phyloP scores from a whole-genome alignment of 2,888 invertebrate genomes.

The Blastobasis adustella region DNA sequence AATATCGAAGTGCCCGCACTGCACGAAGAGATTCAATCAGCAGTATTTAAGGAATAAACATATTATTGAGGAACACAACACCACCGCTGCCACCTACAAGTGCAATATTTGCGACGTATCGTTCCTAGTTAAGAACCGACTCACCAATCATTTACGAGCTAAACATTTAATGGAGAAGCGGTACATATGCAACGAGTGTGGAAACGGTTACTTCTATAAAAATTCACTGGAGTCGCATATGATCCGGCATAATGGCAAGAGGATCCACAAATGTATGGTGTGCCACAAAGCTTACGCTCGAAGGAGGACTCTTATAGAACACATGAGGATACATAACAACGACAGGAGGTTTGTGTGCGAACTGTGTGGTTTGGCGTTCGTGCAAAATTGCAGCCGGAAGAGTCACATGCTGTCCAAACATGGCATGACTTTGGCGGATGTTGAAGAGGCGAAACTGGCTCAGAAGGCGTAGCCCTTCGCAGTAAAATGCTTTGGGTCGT shows the following conservation, averaged over 20 bases:
- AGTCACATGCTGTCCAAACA: slow-evolving; percentile 20
- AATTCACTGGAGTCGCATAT: slow-evolving; percentile 34
- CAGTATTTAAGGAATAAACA: slow-evolving; percentile 15
- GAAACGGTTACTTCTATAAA: slow-evolving; percentile 39
- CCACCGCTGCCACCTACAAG: not conserved
- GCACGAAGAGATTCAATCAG: slow-evolving; percentile 14
- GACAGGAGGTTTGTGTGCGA: slow-evolving; percentile 21
- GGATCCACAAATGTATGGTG: slow-evolving; percentile 39
- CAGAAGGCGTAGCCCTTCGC: too few relatives aligned
- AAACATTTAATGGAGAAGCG: slow-evolving; percentile 38
- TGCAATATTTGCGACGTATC: not conserved
- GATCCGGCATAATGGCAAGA: slow-evolving; percentile 38
- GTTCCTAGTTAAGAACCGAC: not conserved
- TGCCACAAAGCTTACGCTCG: slow-evolving; percentile 41
- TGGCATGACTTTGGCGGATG: not conserved
- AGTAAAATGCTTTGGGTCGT: too few relatives aligned
- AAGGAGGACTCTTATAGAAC: slow-evolving; percentile 32
- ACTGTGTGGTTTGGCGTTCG: slow-evolving; percentile 16
- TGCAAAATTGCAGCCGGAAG: slow-evolving; percentile 21
- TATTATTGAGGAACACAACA: slow-evolving; percentile 12
- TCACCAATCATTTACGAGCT: not conserved
- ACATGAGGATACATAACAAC: slow-evolving; percentile 24
- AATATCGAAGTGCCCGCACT: slow-evolving; percentile 30
- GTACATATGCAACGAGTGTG: slow-evolving; percentile 58
- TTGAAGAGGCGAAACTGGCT: too few relatives aligned